Evolutionary conservation across 2,113 vertebrate genomes (phyloP).

Genomic region (Mus spicilegus): DNA sequence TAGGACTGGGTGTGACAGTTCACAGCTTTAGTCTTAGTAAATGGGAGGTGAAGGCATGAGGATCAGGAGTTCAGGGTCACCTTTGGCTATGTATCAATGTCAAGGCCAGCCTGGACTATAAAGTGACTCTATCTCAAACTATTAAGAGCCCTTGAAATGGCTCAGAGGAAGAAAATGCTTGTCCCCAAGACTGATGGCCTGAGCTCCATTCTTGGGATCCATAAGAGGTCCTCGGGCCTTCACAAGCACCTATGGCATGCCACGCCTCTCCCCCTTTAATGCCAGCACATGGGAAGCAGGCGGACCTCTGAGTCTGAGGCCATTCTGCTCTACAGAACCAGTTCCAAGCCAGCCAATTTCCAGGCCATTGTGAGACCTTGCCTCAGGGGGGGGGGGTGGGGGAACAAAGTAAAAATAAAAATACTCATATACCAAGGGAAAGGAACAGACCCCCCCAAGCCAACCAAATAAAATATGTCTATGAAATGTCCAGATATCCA

Average conservation of each 20-base stretch:
- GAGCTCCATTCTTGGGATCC: background rate
- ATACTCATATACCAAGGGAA: background rate
- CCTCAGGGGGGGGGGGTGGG: background rate
- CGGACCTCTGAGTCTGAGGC: background rate
- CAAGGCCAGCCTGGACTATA: background rate
- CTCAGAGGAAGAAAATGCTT: no score
- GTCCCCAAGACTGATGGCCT: background rate
- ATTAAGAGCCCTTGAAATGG: no score
- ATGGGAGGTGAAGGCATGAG: background rate
- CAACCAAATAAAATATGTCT: no score
- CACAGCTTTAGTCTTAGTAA: background rate
- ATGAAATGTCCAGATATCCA: background rate
- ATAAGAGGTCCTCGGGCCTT: background rate
- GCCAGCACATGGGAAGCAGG: background rate
- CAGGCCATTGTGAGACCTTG: background rate
- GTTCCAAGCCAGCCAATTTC: background rate
- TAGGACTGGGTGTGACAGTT: background rate
- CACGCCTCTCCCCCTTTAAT: background rate
- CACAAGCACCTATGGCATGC: background rate
- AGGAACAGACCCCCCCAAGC: background rate
- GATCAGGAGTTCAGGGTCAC: background rate
- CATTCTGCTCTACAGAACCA: background rate
- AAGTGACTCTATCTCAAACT: background rate
- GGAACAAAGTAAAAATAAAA: background rate
- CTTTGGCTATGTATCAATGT: background rate